Conservation (phyloP, 2,888 invertebrate species). For the Crematogaster levior region DNA sequence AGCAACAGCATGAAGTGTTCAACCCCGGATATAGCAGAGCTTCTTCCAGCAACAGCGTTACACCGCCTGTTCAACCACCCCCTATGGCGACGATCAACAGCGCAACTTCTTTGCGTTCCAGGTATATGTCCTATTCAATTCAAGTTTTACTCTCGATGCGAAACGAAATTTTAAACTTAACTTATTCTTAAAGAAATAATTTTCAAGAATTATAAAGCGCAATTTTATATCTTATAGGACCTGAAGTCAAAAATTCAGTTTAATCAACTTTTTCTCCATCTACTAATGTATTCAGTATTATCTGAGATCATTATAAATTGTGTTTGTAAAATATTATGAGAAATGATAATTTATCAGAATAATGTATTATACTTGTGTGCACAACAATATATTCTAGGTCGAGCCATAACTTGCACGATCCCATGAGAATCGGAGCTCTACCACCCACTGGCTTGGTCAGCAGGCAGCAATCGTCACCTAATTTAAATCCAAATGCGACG, state of each 20-base stretch:
- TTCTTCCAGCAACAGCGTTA: slow-evolving; percentile 88
- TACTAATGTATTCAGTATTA: neutral
- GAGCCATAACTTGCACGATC: slow-evolving; percentile 87
- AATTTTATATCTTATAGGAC: neutral
- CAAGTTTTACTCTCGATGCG: neutral
- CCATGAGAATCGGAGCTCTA: slow-evolving; percentile 82
- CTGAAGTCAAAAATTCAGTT: neutral
- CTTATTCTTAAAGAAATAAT: neutral
- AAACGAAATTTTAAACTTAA: neutral
- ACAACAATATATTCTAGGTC: slow-evolving; percentile 82
- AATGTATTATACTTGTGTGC: neutral
- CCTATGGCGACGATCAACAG: slow-evolving; percentile 84
- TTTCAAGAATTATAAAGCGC: neutral
- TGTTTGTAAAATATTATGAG: neutral
- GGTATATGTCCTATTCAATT: slow-evolving; percentile 72
- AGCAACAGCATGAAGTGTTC: slow-evolving; percentile 88
- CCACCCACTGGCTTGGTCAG: slow-evolving; percentile 83
- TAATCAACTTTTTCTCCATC: neutral
- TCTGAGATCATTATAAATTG: neutral
- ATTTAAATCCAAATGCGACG: slow-evolving; percentile 82
- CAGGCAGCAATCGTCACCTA: slow-evolving; percentile 84
- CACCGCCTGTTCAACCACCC: slow-evolving; percentile 84
- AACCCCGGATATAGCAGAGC: slow-evolving; percentile 90
- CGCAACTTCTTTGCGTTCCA: slow-evolving; percentile 83
- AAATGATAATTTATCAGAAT: neutral